phyloP scores from a whole-genome alignment of 2,888 invertebrate genomes.

The Adelphocoris suturalis region DNA sequence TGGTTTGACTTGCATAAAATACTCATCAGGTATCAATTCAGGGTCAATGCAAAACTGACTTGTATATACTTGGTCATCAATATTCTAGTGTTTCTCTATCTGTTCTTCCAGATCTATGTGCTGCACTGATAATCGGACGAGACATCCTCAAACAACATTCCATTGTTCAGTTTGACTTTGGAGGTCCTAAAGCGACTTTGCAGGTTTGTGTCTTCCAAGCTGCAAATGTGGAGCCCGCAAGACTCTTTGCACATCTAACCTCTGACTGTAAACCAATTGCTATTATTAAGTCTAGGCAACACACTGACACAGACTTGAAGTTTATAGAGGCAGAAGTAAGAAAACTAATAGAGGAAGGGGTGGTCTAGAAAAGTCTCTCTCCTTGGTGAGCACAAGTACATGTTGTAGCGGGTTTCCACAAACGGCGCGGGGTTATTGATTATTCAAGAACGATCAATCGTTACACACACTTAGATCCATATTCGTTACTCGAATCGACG shows the following conservation, averaged over 20 bases:
- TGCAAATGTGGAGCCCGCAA: conserved; percentile 5
- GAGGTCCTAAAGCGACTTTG: not conserved
- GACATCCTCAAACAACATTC: conserved; percentile 27
- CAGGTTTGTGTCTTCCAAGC: not conserved
- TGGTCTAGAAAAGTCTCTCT: conserved; percentile 5
- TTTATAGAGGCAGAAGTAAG: conserved; percentile 34
- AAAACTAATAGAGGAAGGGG: not conserved
- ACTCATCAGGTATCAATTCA: not conserved
- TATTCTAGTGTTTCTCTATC: conserved; percentile 15
- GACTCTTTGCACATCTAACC: not conserved
- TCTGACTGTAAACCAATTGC: not conserved
- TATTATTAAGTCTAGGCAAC: not conserved
- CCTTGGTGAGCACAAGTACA: conserved; percentile 47
- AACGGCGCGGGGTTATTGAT: not conserved
- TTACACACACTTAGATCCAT: not conserved
- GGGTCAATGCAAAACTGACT: not conserved
- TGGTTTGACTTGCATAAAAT: not conserved
- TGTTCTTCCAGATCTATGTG: not conserved
- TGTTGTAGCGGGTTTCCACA: not conserved
- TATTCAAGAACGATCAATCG: conserved; percentile 54
- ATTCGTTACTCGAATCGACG: not conserved
- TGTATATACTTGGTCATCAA: not conserved
- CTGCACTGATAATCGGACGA: not conserved
- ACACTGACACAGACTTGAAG: not conserved
- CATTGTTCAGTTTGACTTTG: not conserved